Evolutionary conservation across 2,797 vertebrate species (phyloP).

Genomic region (Pangasius mekongensis): DNA sequence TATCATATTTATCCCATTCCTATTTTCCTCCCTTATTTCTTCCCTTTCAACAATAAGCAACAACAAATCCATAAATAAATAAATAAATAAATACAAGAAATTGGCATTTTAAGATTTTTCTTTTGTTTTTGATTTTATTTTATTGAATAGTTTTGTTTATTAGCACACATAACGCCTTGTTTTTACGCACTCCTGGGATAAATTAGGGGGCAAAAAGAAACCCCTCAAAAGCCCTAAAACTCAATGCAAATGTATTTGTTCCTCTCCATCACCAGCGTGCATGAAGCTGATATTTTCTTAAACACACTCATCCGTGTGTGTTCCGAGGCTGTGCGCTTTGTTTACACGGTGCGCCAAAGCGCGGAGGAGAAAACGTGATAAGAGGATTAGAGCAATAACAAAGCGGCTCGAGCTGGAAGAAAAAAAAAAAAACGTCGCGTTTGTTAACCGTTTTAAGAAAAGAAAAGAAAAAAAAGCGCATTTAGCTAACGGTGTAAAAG

Average conservation of each 20-base stretch:
- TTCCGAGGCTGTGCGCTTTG: conserved; percentile 60
- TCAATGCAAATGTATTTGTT: background rate
- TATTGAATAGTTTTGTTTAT: background rate
- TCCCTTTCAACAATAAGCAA: background rate
- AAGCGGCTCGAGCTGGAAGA: conserved; percentile 39
- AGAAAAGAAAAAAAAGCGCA: background rate
- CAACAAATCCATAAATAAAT: background rate
- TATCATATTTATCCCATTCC: background rate
- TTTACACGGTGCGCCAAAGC: conserved; percentile 52
- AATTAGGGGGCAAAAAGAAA: background rate
- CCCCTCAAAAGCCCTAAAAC: background rate
- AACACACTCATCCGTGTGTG: conserved; percentile 25
- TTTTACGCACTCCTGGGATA: background rate
- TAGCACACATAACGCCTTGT: background rate
- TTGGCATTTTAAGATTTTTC: background rate
- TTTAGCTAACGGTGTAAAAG: conserved; percentile 36
- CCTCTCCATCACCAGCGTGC: conserved; percentile 7
- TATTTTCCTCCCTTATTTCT: background rate
- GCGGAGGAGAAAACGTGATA: conserved; percentile 61
- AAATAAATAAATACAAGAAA: background rate
- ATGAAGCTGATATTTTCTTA: conserved; percentile 41
- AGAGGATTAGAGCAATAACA: conserved; percentile 66
- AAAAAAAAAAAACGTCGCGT: background rate
- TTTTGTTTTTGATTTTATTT: background rate
- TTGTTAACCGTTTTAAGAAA: conserved; percentile 40